Base-by-base conservation (phyloP, 1,140 invertebrate species). In the Caenorhabditis latens region DNA sequence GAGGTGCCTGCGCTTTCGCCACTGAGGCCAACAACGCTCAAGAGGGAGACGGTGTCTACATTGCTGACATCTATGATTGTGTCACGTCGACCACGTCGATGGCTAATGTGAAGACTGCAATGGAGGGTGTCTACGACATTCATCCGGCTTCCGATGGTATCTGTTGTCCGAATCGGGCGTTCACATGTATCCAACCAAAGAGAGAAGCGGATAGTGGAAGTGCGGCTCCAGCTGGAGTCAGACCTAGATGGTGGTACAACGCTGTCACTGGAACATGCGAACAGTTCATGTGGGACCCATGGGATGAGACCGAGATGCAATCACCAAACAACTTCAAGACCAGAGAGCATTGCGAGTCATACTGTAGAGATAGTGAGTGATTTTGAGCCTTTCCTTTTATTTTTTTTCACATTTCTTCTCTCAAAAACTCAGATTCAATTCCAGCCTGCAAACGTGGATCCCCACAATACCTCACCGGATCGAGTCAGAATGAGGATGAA, bases 231-330 rank as follows among this genome's bases (percentile, higher is more conserved):
- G 91, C 91, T 32, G 91, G 91, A 67, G 91, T 91, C 21, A 85
- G 91, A 14, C 92, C 91, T 53, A 85, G 87, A 48, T 89, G 88
- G 88, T 89, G 88, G 91, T 92, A 90, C 86, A 92, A 92, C 67
- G 90, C 91, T 19, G 91, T 92, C n/a, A 92, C 91, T 67, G 91
- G 89, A 13, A 92, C 90, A 14, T 92, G 91, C 82, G 91, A 92
- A 84, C 91, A 92, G 82, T 92, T 92, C 86, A 91, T 92, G 91
- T 92, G 91, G 91, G 91, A 92, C 79, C 91, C 91, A 21, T 92
- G 91, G 91, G 91, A 91, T 86, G 91, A 92, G 85, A 89, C 87
- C 48, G 91, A 92, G 79, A 88, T 92, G 79, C 91, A 92, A 86
- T 92, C 91, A 46, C 91, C 91, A 21, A 92, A 92, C 89, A 92